phyloP scores from a whole-genome alignment of 2,113 vertebrate species.

The Polypterus senegalus region DNA sequence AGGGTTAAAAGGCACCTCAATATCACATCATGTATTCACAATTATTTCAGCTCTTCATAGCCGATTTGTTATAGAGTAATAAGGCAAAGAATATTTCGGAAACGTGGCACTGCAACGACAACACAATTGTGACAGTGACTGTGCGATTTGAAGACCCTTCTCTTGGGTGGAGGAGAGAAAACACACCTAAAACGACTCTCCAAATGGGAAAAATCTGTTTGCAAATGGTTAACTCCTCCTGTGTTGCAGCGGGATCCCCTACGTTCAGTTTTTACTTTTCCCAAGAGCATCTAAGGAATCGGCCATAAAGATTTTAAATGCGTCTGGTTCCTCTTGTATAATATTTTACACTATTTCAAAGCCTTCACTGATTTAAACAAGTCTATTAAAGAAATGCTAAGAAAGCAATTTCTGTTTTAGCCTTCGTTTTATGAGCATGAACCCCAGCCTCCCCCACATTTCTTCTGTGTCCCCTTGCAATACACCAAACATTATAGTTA shows the following conservation, averaged over 20 bases:
- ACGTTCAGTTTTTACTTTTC: conserved; percentile 5
- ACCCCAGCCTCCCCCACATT: not conserved
- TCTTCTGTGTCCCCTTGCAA: too few relatives aligned
- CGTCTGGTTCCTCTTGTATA: conserved; percentile 13
- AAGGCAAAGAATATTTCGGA: too few relatives aligned
- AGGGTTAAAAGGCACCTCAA: too few relatives aligned
- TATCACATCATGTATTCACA: too few relatives aligned
- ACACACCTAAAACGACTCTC: too few relatives aligned
- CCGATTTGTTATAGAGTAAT: too few relatives aligned
- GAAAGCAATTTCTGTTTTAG: conserved; percentile 16
- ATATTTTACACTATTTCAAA: conserved; percentile 17
- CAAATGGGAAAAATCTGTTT: not conserved
- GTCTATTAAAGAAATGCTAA: conserved; percentile 16
- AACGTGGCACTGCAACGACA: too few relatives aligned
- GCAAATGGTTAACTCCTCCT: conserved; percentile 2
- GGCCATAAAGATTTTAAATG: conserved; percentile 16
- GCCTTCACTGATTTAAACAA: conserved; percentile 20
- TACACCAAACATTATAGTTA: not conserved
- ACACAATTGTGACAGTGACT: too few relatives aligned
- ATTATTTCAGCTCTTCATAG: too few relatives aligned
- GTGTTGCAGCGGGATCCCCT: not conserved
- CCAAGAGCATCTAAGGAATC: conserved; percentile 14
- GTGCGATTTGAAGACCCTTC: too few relatives aligned
- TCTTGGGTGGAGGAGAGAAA: too few relatives aligned
- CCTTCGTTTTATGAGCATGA: not conserved